These are phyloP conservation scores for Pyrgus malvae DNA, from an alignment of 2,888 invertebrate species.

Conservation along the genomic window DNA sequence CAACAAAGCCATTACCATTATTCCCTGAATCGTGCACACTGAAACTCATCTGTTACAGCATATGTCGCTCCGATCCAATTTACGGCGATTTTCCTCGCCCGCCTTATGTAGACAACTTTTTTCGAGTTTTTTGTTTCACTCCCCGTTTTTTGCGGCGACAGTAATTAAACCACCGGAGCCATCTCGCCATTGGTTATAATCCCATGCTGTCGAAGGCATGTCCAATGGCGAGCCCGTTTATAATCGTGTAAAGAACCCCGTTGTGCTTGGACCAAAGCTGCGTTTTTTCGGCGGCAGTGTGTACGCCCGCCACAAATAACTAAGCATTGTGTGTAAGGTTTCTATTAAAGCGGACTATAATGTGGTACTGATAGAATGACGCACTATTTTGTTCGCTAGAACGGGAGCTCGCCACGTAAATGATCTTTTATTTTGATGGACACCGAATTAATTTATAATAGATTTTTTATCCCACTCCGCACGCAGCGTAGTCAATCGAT, in stretches of 20 bases:
- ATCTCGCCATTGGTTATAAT: conserved; percentile 58
- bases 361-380: conserved; percentile 48
- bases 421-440: conserved; percentile 45
- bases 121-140: conserved; percentile 51
- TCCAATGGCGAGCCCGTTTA: conserved; percentile 53
- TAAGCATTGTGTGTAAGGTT: conserved; percentile 57
- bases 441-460: conserved; percentile 42
- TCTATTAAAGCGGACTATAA: conserved; percentile 55
- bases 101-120: conserved; percentile 48
- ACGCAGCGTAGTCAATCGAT: conserved; percentile 25
- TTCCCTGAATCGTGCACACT: conserved; percentile 12
- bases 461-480: conserved; percentile 35
- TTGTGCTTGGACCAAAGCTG: conserved; percentile 48
- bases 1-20: conserved; percentile 22
- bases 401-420: conserved; percentile 45
- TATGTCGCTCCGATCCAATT: conserved; percentile 53
- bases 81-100: conserved; percentile 66
- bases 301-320: conserved; percentile 53
- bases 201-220: conserved; percentile 45
- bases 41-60: conserved; percentile 30
- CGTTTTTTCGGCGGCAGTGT: conserved; percentile 50
- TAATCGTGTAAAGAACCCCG: conserved; percentile 57
- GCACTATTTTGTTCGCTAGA: conserved; percentile 45
- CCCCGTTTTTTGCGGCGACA: conserved; percentile 49
- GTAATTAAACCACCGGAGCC: conserved; percentile 56